Conservation (phyloP, 2,888 invertebrate species). For the Thumatha senex region DNA sequence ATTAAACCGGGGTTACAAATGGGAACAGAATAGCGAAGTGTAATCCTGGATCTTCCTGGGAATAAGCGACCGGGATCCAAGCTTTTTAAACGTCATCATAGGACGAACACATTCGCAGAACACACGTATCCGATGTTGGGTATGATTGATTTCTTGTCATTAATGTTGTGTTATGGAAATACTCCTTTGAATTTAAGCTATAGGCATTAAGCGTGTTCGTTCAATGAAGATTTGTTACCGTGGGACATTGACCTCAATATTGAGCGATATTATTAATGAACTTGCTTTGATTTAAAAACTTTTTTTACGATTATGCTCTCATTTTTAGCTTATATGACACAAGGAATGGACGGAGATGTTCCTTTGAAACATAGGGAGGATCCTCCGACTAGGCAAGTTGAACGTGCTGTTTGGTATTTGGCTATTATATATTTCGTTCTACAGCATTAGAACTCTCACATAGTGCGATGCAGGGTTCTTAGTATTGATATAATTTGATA, state of each 20-base stretch:
- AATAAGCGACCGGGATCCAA: conserved; percentile 41
- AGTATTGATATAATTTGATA: too few species aligned
- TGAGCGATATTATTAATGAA: too few species aligned
- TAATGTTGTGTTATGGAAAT: conserved; percentile 14
- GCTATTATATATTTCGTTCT: too few species aligned
- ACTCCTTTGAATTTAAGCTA: conserved; percentile 5
- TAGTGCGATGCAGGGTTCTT: too few species aligned
- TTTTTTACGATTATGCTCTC: too few species aligned
- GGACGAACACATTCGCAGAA: conserved; percentile 15
- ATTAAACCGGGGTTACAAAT: conserved; percentile 74
- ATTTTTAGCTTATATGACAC: too few species aligned
- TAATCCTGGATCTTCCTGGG: conserved; percentile 63
- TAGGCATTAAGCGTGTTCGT: not conserved
- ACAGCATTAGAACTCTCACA: too few species aligned
- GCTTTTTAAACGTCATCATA: conserved; percentile 38
- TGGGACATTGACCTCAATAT: conserved; percentile 2
- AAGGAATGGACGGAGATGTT: too few species aligned
- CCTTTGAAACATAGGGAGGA: too few species aligned
- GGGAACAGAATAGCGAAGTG: conserved; percentile 56
- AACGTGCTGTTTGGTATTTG: too few species aligned
- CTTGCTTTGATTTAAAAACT: too few species aligned
- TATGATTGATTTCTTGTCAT: conserved; percentile 39
- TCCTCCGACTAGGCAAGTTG: too few species aligned
- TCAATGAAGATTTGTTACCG: conserved; percentile 1
- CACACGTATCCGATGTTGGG: conserved; percentile 19